These are phyloP conservation scores for Subacronicta megacephala DNA, from an alignment of 2,888 invertebrate genomes.

Conservation along the genomic window DNA sequence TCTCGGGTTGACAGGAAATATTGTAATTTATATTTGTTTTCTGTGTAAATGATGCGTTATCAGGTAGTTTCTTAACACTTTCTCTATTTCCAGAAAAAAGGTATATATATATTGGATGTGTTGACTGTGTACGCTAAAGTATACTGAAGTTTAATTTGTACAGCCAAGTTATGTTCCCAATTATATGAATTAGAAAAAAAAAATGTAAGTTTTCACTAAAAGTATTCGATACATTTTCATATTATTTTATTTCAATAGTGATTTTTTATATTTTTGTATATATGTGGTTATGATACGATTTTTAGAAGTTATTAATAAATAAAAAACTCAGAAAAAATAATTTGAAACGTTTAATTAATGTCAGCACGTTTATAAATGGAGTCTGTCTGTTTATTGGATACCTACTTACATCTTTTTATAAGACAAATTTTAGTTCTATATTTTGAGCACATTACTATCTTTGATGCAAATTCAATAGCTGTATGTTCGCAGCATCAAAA, in stretches of 20 bases:
- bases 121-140: too few species aligned
- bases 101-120: too few species aligned
- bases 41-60: neutral
- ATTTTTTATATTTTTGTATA: slow-evolving; percentile 4
- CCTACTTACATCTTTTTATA: too few species aligned
- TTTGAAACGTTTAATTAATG: too few species aligned
- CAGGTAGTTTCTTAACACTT: too few species aligned
- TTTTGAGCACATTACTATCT: neutral
- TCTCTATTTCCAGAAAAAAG: too few species aligned
- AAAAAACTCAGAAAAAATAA: neutral
- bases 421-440: neutral
- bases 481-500: neutral
- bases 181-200: neutral
- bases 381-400: neutral
- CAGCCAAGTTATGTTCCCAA: slow-evolving; percentile 10
- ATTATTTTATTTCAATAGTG: neutral
- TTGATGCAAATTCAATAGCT: too few species aligned
- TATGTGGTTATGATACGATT: neutral
- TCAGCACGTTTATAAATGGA: neutral
- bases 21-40: neutral
- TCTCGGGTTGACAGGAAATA: slow-evolving; percentile 7
- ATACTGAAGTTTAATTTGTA: neutral
- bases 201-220: neutral
- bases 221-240: slow-evolving; percentile 15
- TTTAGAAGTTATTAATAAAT: neutral